Evolutionary conservation across 1,140 invertebrate genomes (phyloP).

Genomic region (Melitaea cinxia): DNA sequence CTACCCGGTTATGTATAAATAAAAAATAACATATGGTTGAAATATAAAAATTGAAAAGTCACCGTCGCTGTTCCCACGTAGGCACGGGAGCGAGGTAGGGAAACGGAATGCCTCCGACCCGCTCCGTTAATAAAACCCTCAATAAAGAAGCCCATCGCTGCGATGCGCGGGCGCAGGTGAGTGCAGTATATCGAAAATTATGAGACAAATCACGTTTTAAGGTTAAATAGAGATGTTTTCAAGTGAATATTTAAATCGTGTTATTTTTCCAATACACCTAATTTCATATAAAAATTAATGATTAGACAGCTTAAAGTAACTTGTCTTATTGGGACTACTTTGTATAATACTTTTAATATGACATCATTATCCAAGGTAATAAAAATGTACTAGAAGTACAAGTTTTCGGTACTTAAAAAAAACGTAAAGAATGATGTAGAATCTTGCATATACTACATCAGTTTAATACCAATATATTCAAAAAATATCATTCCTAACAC

Average conservation of each 20-base stretch:
- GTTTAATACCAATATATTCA: constrained; percentile 67
- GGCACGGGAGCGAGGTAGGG: constrained; percentile 57
- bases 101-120: constrained; percentile 65
- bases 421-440: constrained; percentile 28
- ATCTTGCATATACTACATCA: constrained; percentile 43
- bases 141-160: constrained; percentile 65
- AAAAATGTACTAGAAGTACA: neutral
- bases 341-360: neutral
- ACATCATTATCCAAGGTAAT: no score
- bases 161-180: constrained; percentile 61
- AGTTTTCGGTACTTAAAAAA: neutral
- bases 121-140: constrained; percentile 73
- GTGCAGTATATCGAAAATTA: constrained; percentile 43
- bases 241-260: no score
- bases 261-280: no score
- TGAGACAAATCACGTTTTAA: constrained; percentile 37
- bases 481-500: constrained; percentile 76
- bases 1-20: constrained; percentile 27
- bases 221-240: no score
- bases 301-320: no score
- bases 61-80: constrained; percentile 64
- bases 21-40: constrained; percentile 28
- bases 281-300: no score
- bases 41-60: constrained; percentile 60
- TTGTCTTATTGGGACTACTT: neutral